Conservation (phyloP, 1,140 invertebrate species). For the Chrysopa pallens region DNA sequence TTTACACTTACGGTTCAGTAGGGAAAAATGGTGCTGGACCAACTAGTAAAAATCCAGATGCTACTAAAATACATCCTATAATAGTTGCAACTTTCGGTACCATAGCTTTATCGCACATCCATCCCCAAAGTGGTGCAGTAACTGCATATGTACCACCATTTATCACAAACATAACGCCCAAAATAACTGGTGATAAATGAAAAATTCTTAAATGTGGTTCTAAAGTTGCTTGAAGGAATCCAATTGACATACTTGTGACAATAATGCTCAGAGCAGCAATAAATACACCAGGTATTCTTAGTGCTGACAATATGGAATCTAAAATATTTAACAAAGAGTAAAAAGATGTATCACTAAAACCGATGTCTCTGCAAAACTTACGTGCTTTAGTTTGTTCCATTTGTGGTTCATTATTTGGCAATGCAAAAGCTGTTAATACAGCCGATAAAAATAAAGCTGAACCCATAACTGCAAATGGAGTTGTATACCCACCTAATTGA, state of each 20-base stretch:
- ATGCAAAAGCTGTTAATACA: conserved; percentile 49
- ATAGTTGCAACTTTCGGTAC: conserved; percentile 47
- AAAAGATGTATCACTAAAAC: neutral
- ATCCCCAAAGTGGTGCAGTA: conserved; percentile 64
- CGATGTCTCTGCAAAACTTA: conserved; percentile 20
- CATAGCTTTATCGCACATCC: conserved; percentile 48
- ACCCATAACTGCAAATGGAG: conserved; percentile 75
- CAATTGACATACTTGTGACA: conserved; percentile 59
- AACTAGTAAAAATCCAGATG: conserved; percentile 44
- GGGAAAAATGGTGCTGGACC: conserved; percentile 58
- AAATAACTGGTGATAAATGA: conserved; percentile 46
- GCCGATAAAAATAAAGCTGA: conserved; percentile 55
- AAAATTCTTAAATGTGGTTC: conserved; percentile 67
- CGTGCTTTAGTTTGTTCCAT: conserved; percentile 34
- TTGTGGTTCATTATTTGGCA: conserved; percentile 40
- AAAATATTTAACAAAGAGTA: conserved; percentile 10
- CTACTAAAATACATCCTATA: conserved; percentile 44
- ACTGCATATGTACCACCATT: conserved; percentile 72
- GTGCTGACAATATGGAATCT: conserved; percentile 40
- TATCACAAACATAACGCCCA: conserved; percentile 75
- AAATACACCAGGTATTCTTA: conserved; percentile 50
- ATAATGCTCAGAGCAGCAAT: conserved; percentile 49
- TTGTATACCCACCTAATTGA: conserved; percentile 60
- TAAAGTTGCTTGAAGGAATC: conserved; percentile 62
- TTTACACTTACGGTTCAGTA: conserved; percentile 35